These are phyloP conservation scores for Volucella bombylans DNA, from an alignment of 2,888 invertebrate species.

Conservation along the genomic window DNA sequence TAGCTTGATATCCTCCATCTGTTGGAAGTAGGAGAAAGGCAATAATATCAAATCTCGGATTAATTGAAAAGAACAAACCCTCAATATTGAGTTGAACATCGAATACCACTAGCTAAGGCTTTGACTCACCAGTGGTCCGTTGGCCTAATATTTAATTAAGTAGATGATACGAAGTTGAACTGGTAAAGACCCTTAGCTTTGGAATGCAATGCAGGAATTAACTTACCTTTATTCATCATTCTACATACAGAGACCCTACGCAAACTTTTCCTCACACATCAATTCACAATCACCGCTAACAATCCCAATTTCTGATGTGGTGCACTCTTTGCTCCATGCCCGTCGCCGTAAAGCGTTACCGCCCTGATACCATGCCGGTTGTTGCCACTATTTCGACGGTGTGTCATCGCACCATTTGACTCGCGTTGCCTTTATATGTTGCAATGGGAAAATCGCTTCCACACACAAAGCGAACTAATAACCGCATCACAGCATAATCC, in stretches of 20 bases:
- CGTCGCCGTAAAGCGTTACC: constrained; percentile 8
- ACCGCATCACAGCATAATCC: constrained; percentile 48
- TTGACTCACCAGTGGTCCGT: too few species aligned
- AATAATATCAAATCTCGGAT: too few species aligned
- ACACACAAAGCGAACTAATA: constrained; percentile 42
- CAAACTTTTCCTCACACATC: constrained; percentile 15
- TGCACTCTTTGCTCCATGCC: constrained; percentile 25
- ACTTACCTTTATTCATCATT: neutral
- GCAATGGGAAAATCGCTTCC: constrained; percentile 43
- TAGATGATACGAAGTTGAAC: too few species aligned
- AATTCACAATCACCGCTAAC: constrained; percentile 51
- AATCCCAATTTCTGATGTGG: constrained; percentile 54
- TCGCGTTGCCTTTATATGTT: constrained; percentile 41
- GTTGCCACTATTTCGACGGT: neutral
- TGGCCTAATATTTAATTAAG: too few species aligned
- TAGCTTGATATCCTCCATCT: too few species aligned
- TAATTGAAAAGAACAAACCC: too few species aligned
- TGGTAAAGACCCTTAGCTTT: too few species aligned
- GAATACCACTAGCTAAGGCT: too few species aligned
- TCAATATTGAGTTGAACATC: too few species aligned
- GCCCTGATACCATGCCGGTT: neutral
- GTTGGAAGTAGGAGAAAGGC: too few species aligned
- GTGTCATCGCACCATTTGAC: constrained; percentile 52
- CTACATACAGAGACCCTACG: constrained; percentile 33
- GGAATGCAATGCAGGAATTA: too few species aligned